These are phyloP conservation scores for Brachyptera putata DNA, from an alignment of 2,888 invertebrate genomes.

Conservation along the genomic window DNA sequence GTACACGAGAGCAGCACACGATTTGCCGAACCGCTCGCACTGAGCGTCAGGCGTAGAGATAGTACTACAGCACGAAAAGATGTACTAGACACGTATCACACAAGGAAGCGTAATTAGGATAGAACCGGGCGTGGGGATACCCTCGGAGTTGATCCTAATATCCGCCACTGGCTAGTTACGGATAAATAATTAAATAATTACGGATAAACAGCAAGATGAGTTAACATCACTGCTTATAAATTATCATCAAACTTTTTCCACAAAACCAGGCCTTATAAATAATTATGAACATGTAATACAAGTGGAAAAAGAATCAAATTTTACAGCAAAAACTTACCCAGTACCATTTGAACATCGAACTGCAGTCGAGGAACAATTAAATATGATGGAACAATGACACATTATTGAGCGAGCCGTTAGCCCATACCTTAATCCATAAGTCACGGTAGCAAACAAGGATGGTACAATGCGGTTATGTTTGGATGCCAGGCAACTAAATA, in stretches of 20 bases:
- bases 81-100: no score
- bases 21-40: no score
- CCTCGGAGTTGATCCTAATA: no score
- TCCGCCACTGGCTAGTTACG: no score
- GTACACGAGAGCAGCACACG: no score
- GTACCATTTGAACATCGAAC: background rate
- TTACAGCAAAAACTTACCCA: background rate
- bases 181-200: background rate
- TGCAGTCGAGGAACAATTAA: background rate
- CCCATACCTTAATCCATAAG: constrained; percentile 15
- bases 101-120: no score
- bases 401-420: constrained; percentile 18
- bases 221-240: background rate
- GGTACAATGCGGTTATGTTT: constrained; percentile 10
- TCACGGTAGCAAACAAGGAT: constrained; percentile 20
- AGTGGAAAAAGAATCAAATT: background rate
- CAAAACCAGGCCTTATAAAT: background rate
- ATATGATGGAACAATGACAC: constrained; percentile 3
- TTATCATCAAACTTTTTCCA: background rate
- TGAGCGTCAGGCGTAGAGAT: no score
- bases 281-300: background rate
- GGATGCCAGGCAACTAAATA: constrained; percentile 17
- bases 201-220: background rate
- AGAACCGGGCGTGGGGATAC: no score
- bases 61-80: no score